Base-by-base conservation (phyloP, 2,797 vertebrate species). In the Lycodopsis pacificus region DNA sequence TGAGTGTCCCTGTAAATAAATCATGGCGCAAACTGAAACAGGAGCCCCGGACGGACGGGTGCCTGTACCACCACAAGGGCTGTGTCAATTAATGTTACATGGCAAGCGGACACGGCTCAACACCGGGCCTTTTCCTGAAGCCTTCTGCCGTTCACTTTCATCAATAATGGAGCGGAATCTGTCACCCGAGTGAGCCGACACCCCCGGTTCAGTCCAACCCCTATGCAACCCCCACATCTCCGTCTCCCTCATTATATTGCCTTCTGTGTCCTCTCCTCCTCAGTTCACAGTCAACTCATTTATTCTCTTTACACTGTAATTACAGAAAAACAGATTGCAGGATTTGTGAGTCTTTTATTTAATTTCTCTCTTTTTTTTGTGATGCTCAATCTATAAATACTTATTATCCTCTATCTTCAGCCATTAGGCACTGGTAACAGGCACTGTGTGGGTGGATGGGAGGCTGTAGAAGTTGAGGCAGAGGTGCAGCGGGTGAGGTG, bases 1-100 rank as follows among this genome's bases (percentile, higher is more conserved):
- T 17, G 30, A 67, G 73, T 82, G 76, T 84, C 65, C 46, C 77
- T 71, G 65, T 94, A 81, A 94, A 94, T 95, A 92, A 94, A 89
- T 92, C 62, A 93, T 88, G 71, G 70, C n/a, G 79, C 73, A 85
- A 87, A 85, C 75, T 82, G 89, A 90, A 91, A 93, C 44, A 1
- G 68, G 79, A 90, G 71, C 80, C 71, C 38, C 27, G 65, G 73
- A 72, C 25, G 48, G 65, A 69, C 40, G 57, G 76, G 64, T 78
- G 76, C 56, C 78, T 61, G 70, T 20, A 57, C 81, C 62, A 65
- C 82, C 68, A 1, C 85, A 56, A 80, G 54, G 71, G 19, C 76
- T 14, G 30, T 73, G 81, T 89, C 90, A 89, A 86, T 93, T 86
- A 90, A 92, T 88, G 89, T 90, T 88, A 90, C 81, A 89, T 65